Percentiles rank a stretch among this genome's conserved stretches.
Conservation (phyloP, 2,888 invertebrate species). For the Morpho achilles region DNA sequence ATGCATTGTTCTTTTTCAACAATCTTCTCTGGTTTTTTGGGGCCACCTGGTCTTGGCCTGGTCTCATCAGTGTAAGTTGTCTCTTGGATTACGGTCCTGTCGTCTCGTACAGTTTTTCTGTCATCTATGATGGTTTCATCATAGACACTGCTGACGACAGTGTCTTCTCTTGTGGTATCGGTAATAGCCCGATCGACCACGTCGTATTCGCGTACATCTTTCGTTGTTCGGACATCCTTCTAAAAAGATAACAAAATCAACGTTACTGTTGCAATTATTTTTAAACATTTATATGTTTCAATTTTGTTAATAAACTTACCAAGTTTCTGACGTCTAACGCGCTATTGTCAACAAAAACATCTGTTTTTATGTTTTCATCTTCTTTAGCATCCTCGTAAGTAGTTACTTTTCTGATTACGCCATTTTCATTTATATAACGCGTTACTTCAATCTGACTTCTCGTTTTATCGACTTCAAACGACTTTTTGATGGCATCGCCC, state of each 20-base stretch:
- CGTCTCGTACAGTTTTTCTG: constrained; percentile 69
- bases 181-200: constrained; percentile 74
- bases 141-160: constrained; percentile 66
- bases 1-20: constrained; percentile 88
- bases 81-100: constrained; percentile 56
- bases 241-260: constrained; percentile 37
- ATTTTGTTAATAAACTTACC: constrained; percentile 50
- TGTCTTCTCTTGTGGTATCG: constrained; percentile 63
- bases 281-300: background rate
- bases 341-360: constrained; percentile 75
- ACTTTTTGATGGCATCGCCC: constrained; percentile 61
- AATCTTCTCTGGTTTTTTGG: constrained; percentile 63
- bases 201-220: constrained; percentile 69
- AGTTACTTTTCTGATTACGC: constrained; percentile 67
- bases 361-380: constrained; percentile 71
- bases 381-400: constrained; percentile 74
- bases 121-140: constrained; percentile 67
- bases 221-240: constrained; percentile 74
- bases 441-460: constrained; percentile 74
- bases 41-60: constrained; percentile 59
- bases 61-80: constrained; percentile 62
- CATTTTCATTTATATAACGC: constrained; percentile 70
- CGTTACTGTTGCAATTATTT: constrained; percentile 1
- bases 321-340: constrained; percentile 74
- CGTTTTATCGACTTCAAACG: constrained; percentile 69